A percentile compares a stretch with the other conserved stretches of the same genome.
Evolutionary conservation across 2,888 invertebrate genomes (phyloP).

Genomic region (Muschampia plurimacula): DNA sequence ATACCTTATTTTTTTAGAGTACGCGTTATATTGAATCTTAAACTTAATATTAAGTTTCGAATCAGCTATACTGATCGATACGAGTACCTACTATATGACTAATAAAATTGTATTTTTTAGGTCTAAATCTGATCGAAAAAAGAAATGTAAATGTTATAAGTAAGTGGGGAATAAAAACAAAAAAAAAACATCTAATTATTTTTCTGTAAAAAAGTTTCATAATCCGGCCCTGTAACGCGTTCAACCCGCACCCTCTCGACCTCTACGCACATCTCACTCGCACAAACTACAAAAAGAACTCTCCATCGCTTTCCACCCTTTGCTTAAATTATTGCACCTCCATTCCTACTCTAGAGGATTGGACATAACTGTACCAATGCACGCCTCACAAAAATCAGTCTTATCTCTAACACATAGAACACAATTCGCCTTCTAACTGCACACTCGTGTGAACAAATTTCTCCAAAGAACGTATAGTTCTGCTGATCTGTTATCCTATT

Average conservation of each 20-base stretch:
- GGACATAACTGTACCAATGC: constrained; percentile 55
- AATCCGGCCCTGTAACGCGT: constrained; percentile 73
- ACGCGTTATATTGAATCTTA: too few species aligned
- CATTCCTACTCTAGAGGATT: constrained; percentile 58
- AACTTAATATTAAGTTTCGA: too few species aligned
- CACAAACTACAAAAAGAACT: constrained; percentile 85
- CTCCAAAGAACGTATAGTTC: constrained; percentile 72
- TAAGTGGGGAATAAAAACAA: constrained; percentile 10
- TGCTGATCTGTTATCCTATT: constrained; percentile 67
- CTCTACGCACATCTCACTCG: constrained; percentile 85
- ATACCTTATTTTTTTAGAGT: too few species aligned
- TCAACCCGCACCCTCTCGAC: constrained; percentile 80
- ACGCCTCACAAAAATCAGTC: constrained; percentile 53
- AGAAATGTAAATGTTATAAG: too few species aligned
- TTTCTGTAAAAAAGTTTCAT: constrained; percentile 27
- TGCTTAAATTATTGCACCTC: constrained; percentile 85
- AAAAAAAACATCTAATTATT: constrained; percentile 38
- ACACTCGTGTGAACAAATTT: constrained; percentile 65
- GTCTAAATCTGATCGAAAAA: too few species aligned
- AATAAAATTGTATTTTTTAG: too few species aligned
- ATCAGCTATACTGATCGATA: too few species aligned
- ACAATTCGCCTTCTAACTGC: constrained; percentile 42
- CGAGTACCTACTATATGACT: too few species aligned
- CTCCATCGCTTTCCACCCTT: constrained; percentile 83
- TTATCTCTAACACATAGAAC: constrained; percentile 48